Conservation (phyloP, 1,140 invertebrate species). For the Drosophila sp. region DNA sequence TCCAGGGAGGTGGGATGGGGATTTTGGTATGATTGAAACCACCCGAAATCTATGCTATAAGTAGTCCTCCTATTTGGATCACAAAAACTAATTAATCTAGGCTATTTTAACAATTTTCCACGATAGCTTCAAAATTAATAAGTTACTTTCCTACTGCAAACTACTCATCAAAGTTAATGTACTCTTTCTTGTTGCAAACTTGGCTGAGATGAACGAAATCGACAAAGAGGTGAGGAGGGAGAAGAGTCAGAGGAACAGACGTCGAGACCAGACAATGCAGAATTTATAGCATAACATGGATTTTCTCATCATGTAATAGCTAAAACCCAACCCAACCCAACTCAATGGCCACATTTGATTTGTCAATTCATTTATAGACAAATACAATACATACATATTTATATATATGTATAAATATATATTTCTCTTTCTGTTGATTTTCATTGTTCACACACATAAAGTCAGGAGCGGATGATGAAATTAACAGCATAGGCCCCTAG, state of each 20-base stretch:
- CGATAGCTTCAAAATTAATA: no score
- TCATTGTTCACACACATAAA: no score
- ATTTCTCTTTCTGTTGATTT: conserved; percentile 13
- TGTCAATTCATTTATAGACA: conserved; percentile 78
- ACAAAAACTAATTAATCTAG: no score
- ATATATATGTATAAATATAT: conserved; percentile 2
- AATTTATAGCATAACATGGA: conserved; percentile 78
- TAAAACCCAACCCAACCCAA: conserved; percentile 21
- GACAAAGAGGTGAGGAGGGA: neutral
- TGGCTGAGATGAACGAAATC: neutral
- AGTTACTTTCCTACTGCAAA: no score
- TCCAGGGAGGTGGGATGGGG: neutral
- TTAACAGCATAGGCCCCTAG: no score
- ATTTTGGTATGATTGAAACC: neutral
- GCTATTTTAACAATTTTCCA: no score
- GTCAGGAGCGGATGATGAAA: no score
- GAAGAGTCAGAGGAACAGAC: neutral
- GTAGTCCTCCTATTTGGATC: no score
- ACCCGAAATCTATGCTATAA: no score
- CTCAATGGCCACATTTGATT: conserved; percentile 60
- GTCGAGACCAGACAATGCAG: conserved; percentile 58
- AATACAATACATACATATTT: conserved; percentile 22
- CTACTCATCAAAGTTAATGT: no score
- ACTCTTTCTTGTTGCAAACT: no score
- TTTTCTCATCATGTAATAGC: conserved; percentile 77